Evolutionary conservation across 2,888 invertebrate genomes (phyloP).

Genomic region (Drosophila neonasuta): DNA sequence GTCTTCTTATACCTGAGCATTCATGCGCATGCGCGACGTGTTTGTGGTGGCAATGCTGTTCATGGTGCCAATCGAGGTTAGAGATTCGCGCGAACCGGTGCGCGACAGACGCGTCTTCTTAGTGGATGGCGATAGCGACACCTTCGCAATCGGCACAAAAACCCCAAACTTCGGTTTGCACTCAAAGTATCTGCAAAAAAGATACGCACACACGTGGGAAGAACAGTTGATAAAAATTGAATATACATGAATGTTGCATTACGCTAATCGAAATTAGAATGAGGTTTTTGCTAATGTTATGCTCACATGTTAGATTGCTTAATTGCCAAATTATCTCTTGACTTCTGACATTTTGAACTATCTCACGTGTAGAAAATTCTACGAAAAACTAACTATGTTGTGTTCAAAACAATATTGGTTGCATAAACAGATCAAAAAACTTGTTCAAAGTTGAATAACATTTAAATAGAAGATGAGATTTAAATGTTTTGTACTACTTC

Average conservation of each 20-base stretch:
- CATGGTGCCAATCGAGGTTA: conserved; percentile 87
- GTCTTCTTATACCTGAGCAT: conserved; percentile 79
- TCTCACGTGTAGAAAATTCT: too few relatives aligned
- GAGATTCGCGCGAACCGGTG: conserved; percentile 92
- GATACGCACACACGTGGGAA: neutral
- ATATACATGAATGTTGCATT: neutral
- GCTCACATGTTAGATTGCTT: too few relatives aligned
- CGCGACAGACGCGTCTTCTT: conserved; percentile 86
- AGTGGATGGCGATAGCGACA: conserved; percentile 91
- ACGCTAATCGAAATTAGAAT: too few relatives aligned
- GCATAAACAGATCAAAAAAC: too few relatives aligned
- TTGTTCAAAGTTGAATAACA: too few relatives aligned
- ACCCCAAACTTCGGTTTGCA: conserved; percentile 95
- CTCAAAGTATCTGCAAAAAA: conserved; percentile 92
- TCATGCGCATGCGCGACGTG: conserved; percentile 82
- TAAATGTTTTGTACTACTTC: too few relatives aligned
- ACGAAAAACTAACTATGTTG: too few relatives aligned
- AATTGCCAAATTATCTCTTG: too few relatives aligned
- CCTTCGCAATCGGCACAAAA: conserved; percentile 96
- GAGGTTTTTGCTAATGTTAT: too few relatives aligned
- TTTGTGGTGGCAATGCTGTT: conserved; percentile 84
- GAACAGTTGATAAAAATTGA: conserved; percentile 12
- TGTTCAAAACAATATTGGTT: too few relatives aligned
- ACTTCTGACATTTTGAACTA: too few relatives aligned
- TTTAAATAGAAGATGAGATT: too few relatives aligned